phyloP scores from a whole-genome alignment of 1,140 invertebrate genomes.

The Mamestra configurata region DNA sequence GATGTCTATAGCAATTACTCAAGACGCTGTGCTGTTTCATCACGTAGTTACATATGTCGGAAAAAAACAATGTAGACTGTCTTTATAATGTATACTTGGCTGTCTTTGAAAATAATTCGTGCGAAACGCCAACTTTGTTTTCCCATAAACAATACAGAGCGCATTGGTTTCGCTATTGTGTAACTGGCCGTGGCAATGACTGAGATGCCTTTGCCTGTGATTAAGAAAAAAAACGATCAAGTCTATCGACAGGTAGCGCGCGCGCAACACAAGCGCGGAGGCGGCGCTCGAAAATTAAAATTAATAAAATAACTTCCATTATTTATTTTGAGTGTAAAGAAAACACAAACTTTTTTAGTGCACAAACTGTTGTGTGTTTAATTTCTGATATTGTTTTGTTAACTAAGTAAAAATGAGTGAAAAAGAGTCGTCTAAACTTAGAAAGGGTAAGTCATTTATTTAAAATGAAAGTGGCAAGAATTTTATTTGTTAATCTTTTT shows the following conservation, averaged over 20 bases:
- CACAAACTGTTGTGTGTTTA: background rate
- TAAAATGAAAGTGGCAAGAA: no score
- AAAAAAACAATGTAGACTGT: no score
- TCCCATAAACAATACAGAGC: background rate
- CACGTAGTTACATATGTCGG: no score
- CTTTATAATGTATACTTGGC: no score
- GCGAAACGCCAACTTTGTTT: no score
- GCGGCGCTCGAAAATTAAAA: conserved; percentile 4
- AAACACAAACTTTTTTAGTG: no score
- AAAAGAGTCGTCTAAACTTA: background rate
- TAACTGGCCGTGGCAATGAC: conserved; percentile 33
- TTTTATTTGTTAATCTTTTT: no score
- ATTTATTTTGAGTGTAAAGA: background rate
- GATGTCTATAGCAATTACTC: no score
- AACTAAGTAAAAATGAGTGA: background rate
- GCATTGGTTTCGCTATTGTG: conserved; percentile 26
- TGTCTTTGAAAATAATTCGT: no score
- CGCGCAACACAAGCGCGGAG: conserved; percentile 24
- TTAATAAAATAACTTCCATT: background rate
- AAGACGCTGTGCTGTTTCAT: no score
- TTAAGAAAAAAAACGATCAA: conserved; percentile 28
- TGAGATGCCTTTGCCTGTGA: conserved; percentile 14
- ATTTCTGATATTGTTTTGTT: background rate
- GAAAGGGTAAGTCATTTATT: background rate
- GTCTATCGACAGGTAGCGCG: conserved; percentile 39